These are phyloP conservation scores for Aldrovandia affinis DNA, from an alignment of 2,797 vertebrate genomes.

Conservation along the genomic window DNA sequence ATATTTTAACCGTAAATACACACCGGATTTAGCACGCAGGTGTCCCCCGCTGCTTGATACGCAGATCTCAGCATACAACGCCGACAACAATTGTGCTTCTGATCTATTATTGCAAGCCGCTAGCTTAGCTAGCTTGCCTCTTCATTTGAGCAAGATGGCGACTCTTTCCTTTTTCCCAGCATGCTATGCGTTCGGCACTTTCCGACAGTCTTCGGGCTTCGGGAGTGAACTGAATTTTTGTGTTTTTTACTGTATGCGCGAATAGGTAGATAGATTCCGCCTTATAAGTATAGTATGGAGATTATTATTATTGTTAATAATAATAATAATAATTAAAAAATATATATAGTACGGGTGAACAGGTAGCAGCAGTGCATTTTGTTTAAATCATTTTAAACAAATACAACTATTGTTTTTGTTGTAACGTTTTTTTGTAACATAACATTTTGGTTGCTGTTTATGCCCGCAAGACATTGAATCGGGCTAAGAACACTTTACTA, in stretches of 20 bases:
- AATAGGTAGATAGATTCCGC: no score
- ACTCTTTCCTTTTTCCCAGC: constrained; percentile 63
- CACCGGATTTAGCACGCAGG: background rate
- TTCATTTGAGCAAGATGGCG: constrained; percentile 74
- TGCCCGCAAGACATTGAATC: no score
- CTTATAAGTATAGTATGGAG: no score
- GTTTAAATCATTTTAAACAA: background rate
- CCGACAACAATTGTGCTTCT: background rate
- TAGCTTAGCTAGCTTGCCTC: constrained; percentile 37
- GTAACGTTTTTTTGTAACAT: no score
- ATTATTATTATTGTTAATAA: no score
- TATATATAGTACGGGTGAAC: background rate
- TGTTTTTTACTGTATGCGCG: no score
- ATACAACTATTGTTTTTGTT: no score
- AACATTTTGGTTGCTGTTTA: no score
- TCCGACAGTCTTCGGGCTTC: constrained; percentile 41
- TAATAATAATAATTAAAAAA: no score
- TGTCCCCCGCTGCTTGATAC: constrained; percentile 9
- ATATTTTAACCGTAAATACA: background rate
- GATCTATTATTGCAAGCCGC: constrained; percentile 58
- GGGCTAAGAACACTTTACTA: no score
- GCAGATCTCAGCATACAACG: background rate
- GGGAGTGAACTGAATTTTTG: no score
- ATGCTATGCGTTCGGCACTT: constrained; percentile 61
- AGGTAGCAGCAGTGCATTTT: background rate